These are phyloP conservation scores for Drosophila quadrilineata DNA, from an alignment of 1,140 invertebrate genomes.

Conservation along the genomic window DNA sequence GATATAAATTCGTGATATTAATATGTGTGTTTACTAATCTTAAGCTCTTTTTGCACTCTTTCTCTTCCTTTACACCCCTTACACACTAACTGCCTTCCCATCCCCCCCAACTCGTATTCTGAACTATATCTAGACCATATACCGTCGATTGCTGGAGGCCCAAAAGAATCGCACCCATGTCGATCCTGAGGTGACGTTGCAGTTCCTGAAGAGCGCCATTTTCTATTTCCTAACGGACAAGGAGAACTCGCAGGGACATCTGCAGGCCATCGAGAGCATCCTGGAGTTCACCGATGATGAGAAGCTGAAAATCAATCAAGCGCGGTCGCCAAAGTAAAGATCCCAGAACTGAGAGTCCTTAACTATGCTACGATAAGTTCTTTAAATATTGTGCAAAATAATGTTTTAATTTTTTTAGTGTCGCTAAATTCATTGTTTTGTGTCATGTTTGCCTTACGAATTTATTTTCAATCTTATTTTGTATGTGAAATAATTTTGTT, in stretches of 20 bases:
- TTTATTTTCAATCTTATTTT: conserved; percentile 74
- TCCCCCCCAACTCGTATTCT: conserved; percentile 17
- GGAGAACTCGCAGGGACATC: conserved; percentile 91
- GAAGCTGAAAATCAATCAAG: conserved; percentile 88
- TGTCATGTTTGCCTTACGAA: conserved; percentile 32
- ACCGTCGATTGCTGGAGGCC: conserved; percentile 89
- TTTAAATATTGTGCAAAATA: conserved; percentile 49
- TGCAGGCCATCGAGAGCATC: conserved; percentile 93
- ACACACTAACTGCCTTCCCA: neutral
- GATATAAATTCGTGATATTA: neutral
- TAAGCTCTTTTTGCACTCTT: conserved; percentile 11
- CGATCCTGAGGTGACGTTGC: conserved; percentile 92
- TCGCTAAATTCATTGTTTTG: conserved; percentile 69
- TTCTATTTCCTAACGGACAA: conserved; percentile 94
- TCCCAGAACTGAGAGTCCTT: too few relatives aligned
- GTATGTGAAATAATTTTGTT: conserved; percentile 62
- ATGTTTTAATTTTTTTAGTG: conserved; percentile 63
- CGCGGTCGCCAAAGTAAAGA: conserved; percentile 81
- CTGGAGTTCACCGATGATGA: conserved; percentile 89
- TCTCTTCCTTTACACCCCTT: conserved; percentile 28
- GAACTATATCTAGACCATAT: conserved; percentile 87
- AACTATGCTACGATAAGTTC: too few relatives aligned
- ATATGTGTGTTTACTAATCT: conserved; percentile 31
- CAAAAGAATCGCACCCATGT: conserved; percentile 85
- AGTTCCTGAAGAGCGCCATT: conserved; percentile 94